Evolutionary conservation across 2,888 invertebrate genomes (phyloP).

Genomic region (Hymenopus coronatus): DNA sequence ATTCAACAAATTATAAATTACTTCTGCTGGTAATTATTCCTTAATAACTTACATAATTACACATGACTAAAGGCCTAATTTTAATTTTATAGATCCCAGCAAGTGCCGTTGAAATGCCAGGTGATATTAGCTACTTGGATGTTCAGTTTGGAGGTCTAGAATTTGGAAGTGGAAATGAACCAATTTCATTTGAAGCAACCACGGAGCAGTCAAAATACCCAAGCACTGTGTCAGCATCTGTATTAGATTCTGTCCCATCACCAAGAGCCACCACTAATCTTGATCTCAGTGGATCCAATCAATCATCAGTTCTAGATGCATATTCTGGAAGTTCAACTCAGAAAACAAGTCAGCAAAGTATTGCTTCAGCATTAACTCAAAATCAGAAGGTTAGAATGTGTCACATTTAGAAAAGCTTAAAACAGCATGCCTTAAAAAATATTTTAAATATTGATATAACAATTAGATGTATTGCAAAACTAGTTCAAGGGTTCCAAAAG

Average conservation of each 20-base stretch:
- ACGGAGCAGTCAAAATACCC: constrained; percentile 32
- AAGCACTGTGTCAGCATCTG: constrained; percentile 30
- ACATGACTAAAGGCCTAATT: background rate
- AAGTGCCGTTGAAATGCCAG: constrained; percentile 96
- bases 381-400: constrained; percentile 31
- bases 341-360: constrained; percentile 29
- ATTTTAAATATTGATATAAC: no score
- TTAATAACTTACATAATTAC: no score
- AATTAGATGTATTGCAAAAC: no score
- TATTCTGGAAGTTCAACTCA: constrained; percentile 31
- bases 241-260: constrained; percentile 33
- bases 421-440: no score
- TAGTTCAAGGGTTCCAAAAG: no score
- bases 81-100: constrained; percentile 71
- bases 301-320: constrained; percentile 30
- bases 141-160: constrained; percentile 93
- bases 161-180: constrained; percentile 60
- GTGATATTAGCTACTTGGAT: constrained; percentile 80
- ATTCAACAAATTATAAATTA: no score
- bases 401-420: background rate
- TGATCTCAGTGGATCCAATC: constrained; percentile 30
- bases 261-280: constrained; percentile 31
- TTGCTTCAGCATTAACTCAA: constrained; percentile 31
- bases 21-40: no score
- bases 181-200: constrained; percentile 48